Conservation (phyloP, 2,888 invertebrate species). For the Microctonus brassicae region DNA sequence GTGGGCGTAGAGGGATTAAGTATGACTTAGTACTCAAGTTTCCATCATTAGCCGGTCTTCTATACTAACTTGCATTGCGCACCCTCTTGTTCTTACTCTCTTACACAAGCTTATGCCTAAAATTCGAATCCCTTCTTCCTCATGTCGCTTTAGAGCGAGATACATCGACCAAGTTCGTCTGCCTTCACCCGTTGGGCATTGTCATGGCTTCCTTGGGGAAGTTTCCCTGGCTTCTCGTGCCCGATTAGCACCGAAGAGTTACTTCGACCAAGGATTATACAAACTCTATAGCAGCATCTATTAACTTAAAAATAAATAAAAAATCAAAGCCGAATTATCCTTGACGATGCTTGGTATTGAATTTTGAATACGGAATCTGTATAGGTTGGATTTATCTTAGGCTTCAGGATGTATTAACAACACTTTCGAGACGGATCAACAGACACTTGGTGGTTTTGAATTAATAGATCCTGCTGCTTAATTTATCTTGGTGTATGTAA, state of each 20-base stretch:
- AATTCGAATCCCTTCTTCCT: conserved; percentile 32
- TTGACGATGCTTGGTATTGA: background rate
- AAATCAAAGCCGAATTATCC: background rate
- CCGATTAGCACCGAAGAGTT: conserved; percentile 26
- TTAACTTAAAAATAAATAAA: background rate
- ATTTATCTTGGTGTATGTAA: background rate
- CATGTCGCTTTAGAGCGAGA: conserved; percentile 3
- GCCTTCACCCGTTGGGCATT: conserved; percentile 50
- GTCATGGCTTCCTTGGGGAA: conserved; percentile 51
- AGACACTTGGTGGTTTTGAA: background rate
- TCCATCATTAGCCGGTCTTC: conserved; percentile 62
- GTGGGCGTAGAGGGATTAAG: conserved; percentile 56
- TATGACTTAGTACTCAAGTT: conserved; percentile 67
- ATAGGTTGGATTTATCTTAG: background rate
- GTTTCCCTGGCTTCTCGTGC: conserved; percentile 38
- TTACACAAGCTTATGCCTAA: conserved; percentile 6
- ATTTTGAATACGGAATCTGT: background rate
- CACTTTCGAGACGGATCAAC: background rate
- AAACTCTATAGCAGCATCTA: conserved; percentile 11
- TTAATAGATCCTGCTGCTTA: background rate
- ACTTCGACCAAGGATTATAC: conserved; percentile 32
- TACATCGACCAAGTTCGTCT: conserved; percentile 24
- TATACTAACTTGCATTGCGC: conserved; percentile 31
- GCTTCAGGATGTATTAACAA: background rate
- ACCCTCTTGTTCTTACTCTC: background rate